Evolutionary conservation across 1,140 invertebrate genomes (phyloP), one percentile per base, ranked within the genome.

Genomic region (Anastatus disparis): DNA sequence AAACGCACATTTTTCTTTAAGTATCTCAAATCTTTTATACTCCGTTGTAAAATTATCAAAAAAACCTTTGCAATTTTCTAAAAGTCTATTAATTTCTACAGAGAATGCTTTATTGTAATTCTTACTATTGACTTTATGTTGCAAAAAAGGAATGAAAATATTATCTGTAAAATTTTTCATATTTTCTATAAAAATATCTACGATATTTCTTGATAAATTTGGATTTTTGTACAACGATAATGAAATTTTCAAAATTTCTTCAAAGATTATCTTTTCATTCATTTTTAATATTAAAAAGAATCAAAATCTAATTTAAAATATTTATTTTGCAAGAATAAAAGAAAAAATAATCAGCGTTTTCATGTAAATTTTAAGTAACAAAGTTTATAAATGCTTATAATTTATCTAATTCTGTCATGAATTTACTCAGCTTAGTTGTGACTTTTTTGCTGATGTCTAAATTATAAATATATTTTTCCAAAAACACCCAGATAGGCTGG

Each of bases 211-310:
- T 13, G 64, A 67, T 53, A 73, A 66, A 26, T 56, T 29, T 26
- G 74, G 67, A 56, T 71, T 73, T 26, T 73, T 65, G 40, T 73
- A 73, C 35, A 75, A 64, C 40, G 65, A 50, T 10, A 75, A 46
- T 26, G 71, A 68, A 65, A 75, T 7, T 13, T 38, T 38, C 13
- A 38, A 38, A 38, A 38, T 38, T 38, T 38, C 35, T 38, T 13
- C 6, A 13, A 10, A 44, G n/a, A n/a, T n/a, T 44, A 13, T 44
- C 3, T 8, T n/a, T n/a, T n/a, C 3, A 44, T 44, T 44, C 7
- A n/a, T 44, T 3, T 13, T 12, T n/a, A 13, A 3, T 3, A 13
- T 44, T 12, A 12, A 44, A 44, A 3, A 13, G n/a, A n/a, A n/a
- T n/a, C n/a, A n/a, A n/a, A n/a, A n/a, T n/a, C n/a, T n/a, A n/a